Conservation (phyloP, 2,113 vertebrate species). For the Shinisaurus crocodilurus region DNA sequence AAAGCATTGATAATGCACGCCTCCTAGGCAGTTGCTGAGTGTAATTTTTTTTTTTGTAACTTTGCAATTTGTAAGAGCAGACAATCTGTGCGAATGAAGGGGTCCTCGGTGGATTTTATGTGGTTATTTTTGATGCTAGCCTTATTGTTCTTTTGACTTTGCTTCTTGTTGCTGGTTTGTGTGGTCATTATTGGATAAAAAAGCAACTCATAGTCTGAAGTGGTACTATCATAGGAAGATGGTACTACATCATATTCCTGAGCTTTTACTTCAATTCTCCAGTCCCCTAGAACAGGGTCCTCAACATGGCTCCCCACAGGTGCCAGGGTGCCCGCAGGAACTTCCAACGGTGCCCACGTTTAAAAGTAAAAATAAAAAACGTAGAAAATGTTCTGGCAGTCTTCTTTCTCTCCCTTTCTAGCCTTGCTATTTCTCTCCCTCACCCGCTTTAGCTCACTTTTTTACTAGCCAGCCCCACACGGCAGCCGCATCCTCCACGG, state of each 20-base stretch:
- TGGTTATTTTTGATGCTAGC: neutral
- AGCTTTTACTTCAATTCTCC: neutral
- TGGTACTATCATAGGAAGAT: neutral
- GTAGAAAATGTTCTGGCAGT: too few species aligned
- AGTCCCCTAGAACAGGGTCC: neutral
- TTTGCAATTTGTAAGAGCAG: conserved; percentile 25
- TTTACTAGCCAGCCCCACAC: too few species aligned
- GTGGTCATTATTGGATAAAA: too few species aligned
- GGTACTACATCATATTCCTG: neutral
- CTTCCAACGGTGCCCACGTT: too few species aligned
- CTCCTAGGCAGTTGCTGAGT: conserved; percentile 21
- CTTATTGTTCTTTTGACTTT: neutral
- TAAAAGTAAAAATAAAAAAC: too few species aligned
- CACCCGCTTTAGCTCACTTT: too few species aligned
- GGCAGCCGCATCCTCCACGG: too few species aligned
- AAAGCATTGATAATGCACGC: neutral
- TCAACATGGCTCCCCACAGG: too few species aligned
- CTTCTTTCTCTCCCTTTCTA: too few species aligned
- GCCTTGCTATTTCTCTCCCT: too few species aligned
- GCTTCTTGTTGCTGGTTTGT: neutral
- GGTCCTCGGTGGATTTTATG: neutral
- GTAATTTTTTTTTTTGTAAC: neutral
- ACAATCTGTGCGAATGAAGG: neutral
- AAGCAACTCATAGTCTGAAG: neutral
- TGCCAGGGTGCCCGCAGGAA: too few species aligned